Percentiles rank a stretch among this genome's conserved stretches.
Conservation (phyloP, 2,113 vertebrate species). For the Candoia aspera region DNA sequence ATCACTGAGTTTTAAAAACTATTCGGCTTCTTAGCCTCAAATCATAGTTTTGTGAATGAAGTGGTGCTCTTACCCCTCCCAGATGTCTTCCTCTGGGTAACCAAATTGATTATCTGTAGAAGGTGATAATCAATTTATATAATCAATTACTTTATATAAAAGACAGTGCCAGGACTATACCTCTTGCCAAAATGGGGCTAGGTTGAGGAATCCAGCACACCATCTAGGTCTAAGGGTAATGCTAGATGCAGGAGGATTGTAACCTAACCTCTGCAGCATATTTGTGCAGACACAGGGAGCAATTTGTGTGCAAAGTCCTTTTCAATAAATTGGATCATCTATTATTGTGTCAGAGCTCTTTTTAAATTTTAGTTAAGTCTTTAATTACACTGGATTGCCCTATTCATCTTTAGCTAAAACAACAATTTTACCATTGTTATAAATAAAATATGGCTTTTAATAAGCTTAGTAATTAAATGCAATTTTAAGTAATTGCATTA, state of each 20-base stretch:
- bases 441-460: slow-evolving; percentile 49
- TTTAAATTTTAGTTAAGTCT: not conserved
- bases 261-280: not conserved
- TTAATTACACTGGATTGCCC: slow-evolving; percentile 41
- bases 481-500: slow-evolving; percentile 48
- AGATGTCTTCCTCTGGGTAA: not conserved
- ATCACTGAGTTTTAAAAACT: not conserved
- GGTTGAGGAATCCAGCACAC: not conserved
- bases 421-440: slow-evolving; percentile 38
- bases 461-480: slow-evolving; percentile 44
- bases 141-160: not conserved
- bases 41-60: not conserved
- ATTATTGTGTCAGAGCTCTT: not conserved
- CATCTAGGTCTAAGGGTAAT: not conserved
- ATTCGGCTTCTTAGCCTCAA: not conserved
- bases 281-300: not conserved
- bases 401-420: slow-evolving; percentile 29
- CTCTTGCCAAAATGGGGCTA: not conserved
- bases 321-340: not conserved
- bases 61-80: not conserved
- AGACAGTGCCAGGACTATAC: not conserved
- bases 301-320: not conserved
- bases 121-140: no score
- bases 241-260: not conserved
- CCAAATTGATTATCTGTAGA: no score